Percentiles rank a stretch among this genome's conserved stretches.
Evolutionary conservation across 2,888 invertebrate species (phyloP).

Genomic region (Heterodera filipjevi): DNA sequence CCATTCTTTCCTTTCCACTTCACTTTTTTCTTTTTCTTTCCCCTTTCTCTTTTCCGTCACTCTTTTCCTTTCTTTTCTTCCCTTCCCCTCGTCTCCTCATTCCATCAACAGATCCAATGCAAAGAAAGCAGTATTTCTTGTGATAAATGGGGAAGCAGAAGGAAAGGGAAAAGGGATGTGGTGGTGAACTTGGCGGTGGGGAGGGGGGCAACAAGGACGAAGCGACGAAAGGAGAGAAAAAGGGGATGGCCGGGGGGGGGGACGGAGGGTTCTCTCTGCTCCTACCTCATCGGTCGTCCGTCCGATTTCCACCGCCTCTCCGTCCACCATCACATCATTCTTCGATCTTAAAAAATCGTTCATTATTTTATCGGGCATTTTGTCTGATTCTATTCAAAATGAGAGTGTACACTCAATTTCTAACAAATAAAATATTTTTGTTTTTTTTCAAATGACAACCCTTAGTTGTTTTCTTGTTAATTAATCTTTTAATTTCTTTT

Average conservation of each 20-base stretch:
- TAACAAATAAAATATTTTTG: background rate
- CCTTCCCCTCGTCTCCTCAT: background rate
- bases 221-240: background rate
- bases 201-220: background rate
- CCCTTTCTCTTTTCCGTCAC: too few species aligned
- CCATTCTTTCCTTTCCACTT: background rate
- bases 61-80: too few species aligned
- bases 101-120: background rate
- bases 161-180: background rate
- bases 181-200: background rate
- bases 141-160: background rate
- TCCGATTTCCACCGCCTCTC: background rate
- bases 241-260: background rate
- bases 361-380: background rate
- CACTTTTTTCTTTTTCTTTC: background rate
- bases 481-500: too few species aligned
- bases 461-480: too few species aligned
- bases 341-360: constrained; percentile 4
- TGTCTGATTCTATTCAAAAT: background rate
- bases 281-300: background rate
- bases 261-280: background rate
- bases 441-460: background rate
- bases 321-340: background rate
- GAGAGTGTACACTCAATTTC: background rate
- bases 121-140: background rate